Evolutionary conservation across 2,113 vertebrate genomes (phyloP), one percentile per base, ranked within the genome.

Genomic region (Corythornis vintsioides): DNA sequence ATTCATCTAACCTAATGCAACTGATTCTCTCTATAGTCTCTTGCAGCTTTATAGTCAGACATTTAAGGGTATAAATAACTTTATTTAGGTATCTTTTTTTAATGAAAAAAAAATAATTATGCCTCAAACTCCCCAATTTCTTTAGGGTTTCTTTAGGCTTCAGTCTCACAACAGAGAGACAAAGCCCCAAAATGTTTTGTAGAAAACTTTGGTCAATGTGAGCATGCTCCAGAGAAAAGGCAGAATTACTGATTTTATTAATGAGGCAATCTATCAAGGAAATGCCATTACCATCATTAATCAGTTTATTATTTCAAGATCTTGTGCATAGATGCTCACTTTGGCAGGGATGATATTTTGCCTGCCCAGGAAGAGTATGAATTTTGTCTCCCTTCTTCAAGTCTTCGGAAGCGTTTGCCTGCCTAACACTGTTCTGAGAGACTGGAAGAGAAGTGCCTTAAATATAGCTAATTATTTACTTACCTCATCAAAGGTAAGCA

Each of bases 391-490:
- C n/a, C 43, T 88, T 85, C 74, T 35, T 55, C 40, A 83, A 88
- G 48, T 28, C 45, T 76, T 86, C 38, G 71, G 29, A 91, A 71
- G 43, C 43, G 80, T 83, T 83, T 83, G 18, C 72, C 38, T 59
- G 7, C 28, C 5, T 57, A 33, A 56, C 18, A 7, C 20, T 85
- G 7, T 81, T 86, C 47, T 81, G 65, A 64, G 57, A 33, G 83
- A 75, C 38, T 71, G 83, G 29, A 86, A 72, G 50, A 91, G 76
- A 93, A 86, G 52, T 78, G 28, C 70, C 63, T 78, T 69, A 59
- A 87, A 63, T 90, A 19, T 52, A 80, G 84, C 66, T 96, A 88
- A 86, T 96, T 94, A 91, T 95, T 96, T 93, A 91, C 82, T 90
- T 88, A 38, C 33, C 47, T 96, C 88, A 84, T 92, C 61, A 94